These are phyloP conservation scores for Macrotis lagotis DNA, from an alignment of 2,113 vertebrate species.

Conservation along the genomic window DNA sequence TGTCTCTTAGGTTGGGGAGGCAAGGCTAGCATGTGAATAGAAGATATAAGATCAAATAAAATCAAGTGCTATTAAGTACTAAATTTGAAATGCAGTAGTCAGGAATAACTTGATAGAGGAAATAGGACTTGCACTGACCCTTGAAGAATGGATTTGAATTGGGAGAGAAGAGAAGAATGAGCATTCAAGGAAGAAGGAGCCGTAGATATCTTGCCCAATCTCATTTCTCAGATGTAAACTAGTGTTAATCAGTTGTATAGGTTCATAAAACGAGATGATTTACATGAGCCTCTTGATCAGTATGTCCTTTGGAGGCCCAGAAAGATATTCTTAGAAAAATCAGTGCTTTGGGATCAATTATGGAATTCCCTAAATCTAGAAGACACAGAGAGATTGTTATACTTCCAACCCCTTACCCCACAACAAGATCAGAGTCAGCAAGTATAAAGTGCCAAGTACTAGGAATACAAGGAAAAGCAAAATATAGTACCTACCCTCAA, in stretches of 20 bases:
- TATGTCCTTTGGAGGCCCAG: neutral
- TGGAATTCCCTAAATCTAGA: neutral
- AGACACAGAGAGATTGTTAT: neutral
- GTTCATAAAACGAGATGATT: neutral
- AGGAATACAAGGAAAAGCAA: neutral
- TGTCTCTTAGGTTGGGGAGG: neutral
- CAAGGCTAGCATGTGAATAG: neutral
- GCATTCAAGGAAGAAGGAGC: neutral
- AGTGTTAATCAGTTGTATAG: neutral
- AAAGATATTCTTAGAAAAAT: neutral
- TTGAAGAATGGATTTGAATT: neutral
- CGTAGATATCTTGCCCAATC: neutral
- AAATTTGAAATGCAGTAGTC: neutral
- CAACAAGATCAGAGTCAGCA: neutral
- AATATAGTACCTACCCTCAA: neutral
- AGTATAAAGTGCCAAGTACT: neutral
- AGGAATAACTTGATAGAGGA: neutral
- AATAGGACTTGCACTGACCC: neutral
- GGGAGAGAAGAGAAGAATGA: neutral
- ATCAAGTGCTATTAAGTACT: neutral
- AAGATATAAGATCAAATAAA: neutral
- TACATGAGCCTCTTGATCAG: neutral
- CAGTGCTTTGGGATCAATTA: neutral
- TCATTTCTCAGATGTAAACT: neutral
- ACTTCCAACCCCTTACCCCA: neutral